Percentiles rank a stretch among this genome's conserved stretches.
phyloP scores from a whole-genome alignment of 2,888 invertebrate genomes.

The Melinaea marsaeus region DNA sequence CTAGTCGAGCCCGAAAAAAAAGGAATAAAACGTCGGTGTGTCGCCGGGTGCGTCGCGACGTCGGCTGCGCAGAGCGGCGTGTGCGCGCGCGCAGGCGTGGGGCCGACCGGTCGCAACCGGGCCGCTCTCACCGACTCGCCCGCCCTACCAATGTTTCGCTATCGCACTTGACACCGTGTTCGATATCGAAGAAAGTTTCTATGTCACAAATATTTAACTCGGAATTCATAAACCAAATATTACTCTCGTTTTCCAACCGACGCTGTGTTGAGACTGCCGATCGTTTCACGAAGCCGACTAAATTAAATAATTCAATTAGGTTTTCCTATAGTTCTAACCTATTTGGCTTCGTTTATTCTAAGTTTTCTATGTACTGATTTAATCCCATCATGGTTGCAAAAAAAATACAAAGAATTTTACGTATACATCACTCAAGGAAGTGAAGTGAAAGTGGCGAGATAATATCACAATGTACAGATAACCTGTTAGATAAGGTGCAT shows the following conservation, averaged over 20 bases:
- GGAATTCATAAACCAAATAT: constrained; percentile 31
- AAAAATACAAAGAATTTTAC: constrained; percentile 7
- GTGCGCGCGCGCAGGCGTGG: constrained; percentile 52
- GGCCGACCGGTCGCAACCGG: constrained; percentile 76
- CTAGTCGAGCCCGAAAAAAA: constrained; percentile 37
- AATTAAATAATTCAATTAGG: constrained; percentile 65
- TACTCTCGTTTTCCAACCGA: constrained; percentile 35
- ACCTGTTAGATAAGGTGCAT: constrained; percentile 52
- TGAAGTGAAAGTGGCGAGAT: constrained; percentile 23
- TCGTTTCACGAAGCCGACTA: constrained; percentile 47
- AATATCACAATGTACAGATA: constrained; percentile 44
- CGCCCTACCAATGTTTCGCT: constrained; percentile 62
- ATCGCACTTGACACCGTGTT: constrained; percentile 75
- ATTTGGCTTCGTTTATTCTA: constrained; percentile 48
- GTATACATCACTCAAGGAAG: constrained; percentile 17
- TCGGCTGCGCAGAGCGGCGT: constrained; percentile 69
- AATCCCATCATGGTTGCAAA: constrained; percentile 13
- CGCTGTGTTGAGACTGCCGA: constrained; percentile 33
- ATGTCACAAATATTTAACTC: constrained; percentile 49
- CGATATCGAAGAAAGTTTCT: constrained; percentile 73
- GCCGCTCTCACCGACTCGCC: constrained; percentile 68
- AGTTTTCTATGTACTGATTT: constrained; percentile 25
- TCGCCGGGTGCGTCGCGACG: constrained; percentile 73
- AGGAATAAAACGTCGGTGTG: constrained; percentile 38
- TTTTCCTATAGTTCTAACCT: constrained; percentile 52